Evolutionary conservation across 2,113 vertebrate genomes (phyloP), one percentile per base, ranked within the genome.

Genomic region (Argyrosomus japonicus): DNA sequence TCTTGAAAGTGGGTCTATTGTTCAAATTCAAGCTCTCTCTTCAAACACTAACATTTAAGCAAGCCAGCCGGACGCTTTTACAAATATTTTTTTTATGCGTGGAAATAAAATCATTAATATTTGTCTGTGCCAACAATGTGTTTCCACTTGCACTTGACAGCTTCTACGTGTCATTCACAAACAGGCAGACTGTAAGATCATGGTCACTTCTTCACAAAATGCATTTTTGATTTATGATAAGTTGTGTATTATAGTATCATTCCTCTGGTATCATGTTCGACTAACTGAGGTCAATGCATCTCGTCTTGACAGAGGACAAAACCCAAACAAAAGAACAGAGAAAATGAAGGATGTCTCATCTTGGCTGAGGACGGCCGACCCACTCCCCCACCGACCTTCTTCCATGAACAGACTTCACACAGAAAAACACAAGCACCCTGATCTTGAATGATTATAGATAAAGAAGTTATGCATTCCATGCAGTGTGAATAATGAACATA

Each of bases 1-100:
- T 92, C 76, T 79, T 87, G 79, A 87, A 90, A 90, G 88, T 81
- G 67, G 56, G 6, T 75, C 91, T 84, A 91, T 94, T 95, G 93
- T 93, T 93, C 65, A 65, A 76, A 88, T 74, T 47, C 5, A 29
- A 82, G 71, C 57, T 60, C 69, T 90, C 88, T 82, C 25, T 80
- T 82, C 40, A 86, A 93, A 85, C 85, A 77, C 79, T 87, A 87
- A 89, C 68, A 79, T 83, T 85, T 65, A 72, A 81, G 81, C 82
- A 68, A 77, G 76, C 75, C 72, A 79, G 51, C 73, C 71, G 74
- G 88, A 89, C 75, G 84, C 82, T 88, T 88, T 88, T 65, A 72
- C 64, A 88, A 88, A 88, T 65, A 68, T 75, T 82, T 36, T 45
- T 79, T 62, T 29, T 68, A 51, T 43, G 32, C n/a, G 64, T 71